Evolutionary conservation across 1,140 invertebrate genomes (phyloP), one percentile per base, ranked within the genome.

Genomic region (Nephila pilipes): DNA sequence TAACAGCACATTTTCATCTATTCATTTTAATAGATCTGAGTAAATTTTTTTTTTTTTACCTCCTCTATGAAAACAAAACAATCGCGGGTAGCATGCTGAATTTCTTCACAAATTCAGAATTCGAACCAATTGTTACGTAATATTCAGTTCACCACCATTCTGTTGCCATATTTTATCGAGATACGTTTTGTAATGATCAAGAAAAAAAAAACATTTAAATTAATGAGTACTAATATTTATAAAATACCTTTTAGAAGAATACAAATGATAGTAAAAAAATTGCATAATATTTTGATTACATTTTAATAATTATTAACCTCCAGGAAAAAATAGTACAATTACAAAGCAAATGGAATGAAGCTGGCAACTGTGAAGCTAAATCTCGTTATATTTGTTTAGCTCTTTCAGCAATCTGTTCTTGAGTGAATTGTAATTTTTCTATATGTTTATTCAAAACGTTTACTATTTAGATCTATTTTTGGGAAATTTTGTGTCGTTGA

Each of bases 401-500:
- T 83, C 46, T 54, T 75, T 75, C 25, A 25, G 29, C 16, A 75
- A 16, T 75, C 29, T 32, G 29, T 14, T 2, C 18, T 75, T 18
- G 29, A 25, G 6, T 12, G 60, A 32, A 10, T 36, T 75, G 65
- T 6, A 5, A 36, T 75, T 75, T 69, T 18, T 75, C n/a, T 75
- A 75, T 75, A 75, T 75, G 65, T 29, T 36, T 75, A 75, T 75
- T 75, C 29, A 16, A 75, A 2, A 75, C 25, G n/a, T 75, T 75
- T 75, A 29, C 65, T 12, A 32, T 32, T 75, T 75, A 12, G 25
- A 75, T 75, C 4, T 14, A 4, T 32, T 29, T 32, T 36, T 75
- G 65, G 16, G 14, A 16, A 58, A 16, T 58, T 22, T 58, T 58
- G 1, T 58, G 16, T 20, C 22, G 65, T 16, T 12, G 10, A 36